Conservation (phyloP, 2,888 invertebrate genomes). For the Cephus nigrinus region DNA sequence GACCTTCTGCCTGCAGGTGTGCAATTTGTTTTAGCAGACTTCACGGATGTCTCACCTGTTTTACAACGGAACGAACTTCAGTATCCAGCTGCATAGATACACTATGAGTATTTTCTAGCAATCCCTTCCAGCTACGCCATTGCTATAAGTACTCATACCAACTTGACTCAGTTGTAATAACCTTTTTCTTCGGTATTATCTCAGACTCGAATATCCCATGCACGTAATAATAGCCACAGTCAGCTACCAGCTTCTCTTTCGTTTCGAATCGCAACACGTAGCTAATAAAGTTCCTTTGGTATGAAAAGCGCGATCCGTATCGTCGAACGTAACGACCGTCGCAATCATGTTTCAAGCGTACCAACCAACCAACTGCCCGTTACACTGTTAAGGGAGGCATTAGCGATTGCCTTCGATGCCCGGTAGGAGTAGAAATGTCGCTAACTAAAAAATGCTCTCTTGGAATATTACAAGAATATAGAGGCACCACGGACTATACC, state of each 20-base stretch:
- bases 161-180: neutral
- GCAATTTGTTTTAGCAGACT: neutral
- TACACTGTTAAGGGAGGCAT: neutral
- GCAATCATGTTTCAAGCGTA: slow-evolving; percentile 3
- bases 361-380: neutral
- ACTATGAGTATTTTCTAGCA: neutral
- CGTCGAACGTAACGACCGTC: neutral
- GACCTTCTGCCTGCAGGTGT: neutral
- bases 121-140: neutral
- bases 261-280: slow-evolving; percentile 3
- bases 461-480: neutral
- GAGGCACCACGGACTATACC: neutral
- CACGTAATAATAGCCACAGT: neutral
- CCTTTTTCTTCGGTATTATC: neutral
- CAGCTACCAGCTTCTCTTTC: neutral
- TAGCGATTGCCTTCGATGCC: slow-evolving; percentile 1
- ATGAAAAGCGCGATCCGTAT: slow-evolving; percentile 4
- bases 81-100: neutral
- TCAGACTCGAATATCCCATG: neutral
- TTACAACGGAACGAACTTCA: neutral
- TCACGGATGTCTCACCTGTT: neutral
- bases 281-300: slow-evolving; percentile 2
- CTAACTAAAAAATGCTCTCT: neutral
- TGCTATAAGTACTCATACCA: neutral
- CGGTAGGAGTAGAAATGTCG: neutral